Conservation (phyloP, 1,140 invertebrate genomes). For the Platorchestia sp. region DNA sequence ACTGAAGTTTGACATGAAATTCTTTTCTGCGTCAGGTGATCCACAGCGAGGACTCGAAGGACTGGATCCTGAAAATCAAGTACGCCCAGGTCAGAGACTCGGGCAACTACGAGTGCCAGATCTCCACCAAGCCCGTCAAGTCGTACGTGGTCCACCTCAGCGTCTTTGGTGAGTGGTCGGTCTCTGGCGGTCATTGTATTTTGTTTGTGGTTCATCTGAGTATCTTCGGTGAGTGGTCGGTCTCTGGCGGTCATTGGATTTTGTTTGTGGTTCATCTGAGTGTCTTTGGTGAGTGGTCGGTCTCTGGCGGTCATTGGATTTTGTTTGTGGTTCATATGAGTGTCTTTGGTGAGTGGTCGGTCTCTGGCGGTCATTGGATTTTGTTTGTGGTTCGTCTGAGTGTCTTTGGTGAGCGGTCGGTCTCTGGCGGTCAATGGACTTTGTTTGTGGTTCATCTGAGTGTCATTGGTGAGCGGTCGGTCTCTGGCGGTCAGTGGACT, state of each 20-base stretch:
- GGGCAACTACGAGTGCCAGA: constrained; percentile 68
- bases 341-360: no score
- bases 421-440: not conserved
- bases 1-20: not conserved
- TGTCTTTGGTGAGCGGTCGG: not conserved
- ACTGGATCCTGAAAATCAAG: constrained; percentile 67
- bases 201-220: no score
- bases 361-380: no score
- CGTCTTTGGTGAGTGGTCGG: constrained; percentile 67
- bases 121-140: constrained; percentile 68
- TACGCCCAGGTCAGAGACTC: constrained; percentile 65
- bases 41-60: constrained; percentile 57
- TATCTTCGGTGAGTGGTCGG: not conserved
- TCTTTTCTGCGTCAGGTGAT: constrained; percentile 57
- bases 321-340: no score
- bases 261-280: not conserved
- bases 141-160: constrained; percentile 67
- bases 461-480: not conserved
- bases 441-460: not conserved
- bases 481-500: not conserved
- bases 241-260: not conserved
- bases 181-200: not conserved
- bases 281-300: not conserved
- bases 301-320: not conserved
- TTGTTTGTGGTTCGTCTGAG: not conserved